Conservation (phyloP, 2,797 vertebrate species). For the Propithecus perrieri region DNA sequence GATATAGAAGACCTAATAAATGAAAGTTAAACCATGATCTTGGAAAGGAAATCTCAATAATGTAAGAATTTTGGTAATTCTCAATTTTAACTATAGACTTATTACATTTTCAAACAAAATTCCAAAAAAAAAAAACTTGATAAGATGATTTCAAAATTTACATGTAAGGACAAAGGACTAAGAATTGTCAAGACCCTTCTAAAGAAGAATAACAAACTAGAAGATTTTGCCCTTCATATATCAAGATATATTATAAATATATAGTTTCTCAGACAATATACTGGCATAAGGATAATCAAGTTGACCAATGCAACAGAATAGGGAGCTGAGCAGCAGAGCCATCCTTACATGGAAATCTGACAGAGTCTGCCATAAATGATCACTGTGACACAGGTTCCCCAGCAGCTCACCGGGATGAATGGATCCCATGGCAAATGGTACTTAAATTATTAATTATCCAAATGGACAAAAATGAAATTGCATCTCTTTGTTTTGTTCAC, state of each 20-base stretch:
- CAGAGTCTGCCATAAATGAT: neutral
- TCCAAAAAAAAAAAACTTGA: neutral
- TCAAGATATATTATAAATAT: neutral
- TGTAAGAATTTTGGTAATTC: neutral
- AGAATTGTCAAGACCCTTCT: neutral
- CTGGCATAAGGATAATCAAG: neutral
- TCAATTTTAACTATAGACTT: neutral
- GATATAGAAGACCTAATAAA: neutral
- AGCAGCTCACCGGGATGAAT: neutral
- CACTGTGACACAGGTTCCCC: neutral
- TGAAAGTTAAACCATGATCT: neutral
- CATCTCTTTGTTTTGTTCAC: neutral
- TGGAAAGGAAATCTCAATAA: conserved; percentile 19
- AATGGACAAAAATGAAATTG: neutral
- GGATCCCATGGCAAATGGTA: neutral
- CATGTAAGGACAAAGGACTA: neutral
- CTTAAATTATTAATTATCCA: neutral
- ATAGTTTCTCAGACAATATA: neutral
- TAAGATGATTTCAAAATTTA: neutral
- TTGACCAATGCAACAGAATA: neutral
- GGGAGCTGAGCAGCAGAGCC: neutral
- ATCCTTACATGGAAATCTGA: neutral
- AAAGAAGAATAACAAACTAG: neutral
- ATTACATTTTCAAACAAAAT: neutral
- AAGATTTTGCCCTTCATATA: neutral